Conservation (phyloP, 2,113 vertebrate species). For the Synodontis membranacea region DNA sequence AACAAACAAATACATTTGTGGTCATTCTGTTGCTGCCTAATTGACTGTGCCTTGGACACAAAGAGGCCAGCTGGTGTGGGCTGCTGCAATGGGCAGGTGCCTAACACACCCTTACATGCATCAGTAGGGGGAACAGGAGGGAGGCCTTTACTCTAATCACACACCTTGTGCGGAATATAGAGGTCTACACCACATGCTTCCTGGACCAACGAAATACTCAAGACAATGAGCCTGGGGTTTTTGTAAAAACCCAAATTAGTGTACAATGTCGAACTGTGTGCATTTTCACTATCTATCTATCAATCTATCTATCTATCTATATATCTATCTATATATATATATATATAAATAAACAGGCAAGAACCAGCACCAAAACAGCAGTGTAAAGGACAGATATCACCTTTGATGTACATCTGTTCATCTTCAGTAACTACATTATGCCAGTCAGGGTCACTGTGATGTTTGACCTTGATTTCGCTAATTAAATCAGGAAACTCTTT, state of each 20-base stretch:
- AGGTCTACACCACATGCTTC: slow-evolving; percentile 22
- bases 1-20: slow-evolving; percentile 56
- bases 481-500: not conserved
- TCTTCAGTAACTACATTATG: not conserved
- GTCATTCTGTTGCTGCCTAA: slow-evolving; percentile 51
- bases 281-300: no score
- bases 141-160: slow-evolving; percentile 42
- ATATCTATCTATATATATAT: no score
- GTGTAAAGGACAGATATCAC: not conserved
- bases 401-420: not conserved
- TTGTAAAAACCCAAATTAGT: not conserved
- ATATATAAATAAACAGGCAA: no score
- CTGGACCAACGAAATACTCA: slow-evolving; percentile 10
- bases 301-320: no score
- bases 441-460: not conserved
- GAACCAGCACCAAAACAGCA: not conserved
- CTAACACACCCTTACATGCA: slow-evolving; percentile 46
- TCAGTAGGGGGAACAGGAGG: slow-evolving; percentile 30
- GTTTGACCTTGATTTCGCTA: not conserved
- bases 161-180: slow-evolving; percentile 38
- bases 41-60: slow-evolving; percentile 55
- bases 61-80: slow-evolving; percentile 57
- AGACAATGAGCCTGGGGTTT: not conserved
- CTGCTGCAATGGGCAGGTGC: slow-evolving; percentile 48
- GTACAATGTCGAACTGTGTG: not conserved